Percentiles rank a stretch among this genome's conserved stretches.
Conservation (phyloP, 2,113 vertebrate genomes). For the Piaya cayana region DNA sequence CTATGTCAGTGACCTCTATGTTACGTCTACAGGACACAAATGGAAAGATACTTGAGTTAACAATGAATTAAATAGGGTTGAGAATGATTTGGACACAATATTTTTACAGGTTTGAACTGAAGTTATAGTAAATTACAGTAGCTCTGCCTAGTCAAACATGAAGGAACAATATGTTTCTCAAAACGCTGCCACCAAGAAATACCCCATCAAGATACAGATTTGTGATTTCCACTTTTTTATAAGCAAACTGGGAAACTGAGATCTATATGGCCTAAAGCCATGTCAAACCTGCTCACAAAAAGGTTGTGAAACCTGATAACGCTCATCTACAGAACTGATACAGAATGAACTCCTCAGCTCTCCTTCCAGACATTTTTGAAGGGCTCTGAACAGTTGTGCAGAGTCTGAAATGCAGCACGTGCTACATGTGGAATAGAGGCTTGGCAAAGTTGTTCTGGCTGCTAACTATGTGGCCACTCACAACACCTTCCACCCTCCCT, state of each 20-base stretch:
- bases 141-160: background rate
- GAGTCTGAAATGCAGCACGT: background rate
- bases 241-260: background rate
- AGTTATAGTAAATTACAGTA: background rate
- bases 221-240: background rate
- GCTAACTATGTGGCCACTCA: background rate
- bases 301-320: background rate
- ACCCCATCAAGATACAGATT: background rate
- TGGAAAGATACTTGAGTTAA: background rate
- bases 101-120: background rate
- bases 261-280: background rate
- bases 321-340: background rate
- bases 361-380: background rate
- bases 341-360: background rate
- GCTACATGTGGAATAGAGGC: background rate
- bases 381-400: rapidly evolving
- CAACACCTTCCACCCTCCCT: background rate
- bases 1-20: rapidly evolving
- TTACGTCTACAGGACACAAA: background rate
- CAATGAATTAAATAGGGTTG: background rate
- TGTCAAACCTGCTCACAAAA: background rate
- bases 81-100: background rate
- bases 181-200: background rate
- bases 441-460: background rate
- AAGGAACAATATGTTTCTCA: background rate